Evolutionary conservation across 2,888 invertebrate species (phyloP).

Genomic region (Notodonta ziczac): DNA sequence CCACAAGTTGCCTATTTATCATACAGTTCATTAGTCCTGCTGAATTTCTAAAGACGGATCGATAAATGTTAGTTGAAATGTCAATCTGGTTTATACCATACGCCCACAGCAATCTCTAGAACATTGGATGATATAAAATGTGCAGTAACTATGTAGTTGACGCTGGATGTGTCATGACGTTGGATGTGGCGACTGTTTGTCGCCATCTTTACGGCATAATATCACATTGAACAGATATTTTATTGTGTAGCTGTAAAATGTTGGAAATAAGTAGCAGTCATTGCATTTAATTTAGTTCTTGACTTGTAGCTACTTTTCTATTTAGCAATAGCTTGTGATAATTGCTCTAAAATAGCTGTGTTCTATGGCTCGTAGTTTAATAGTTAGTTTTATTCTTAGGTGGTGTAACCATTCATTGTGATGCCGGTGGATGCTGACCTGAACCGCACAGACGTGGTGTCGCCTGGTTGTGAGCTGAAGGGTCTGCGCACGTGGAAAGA

Average conservation of each 20-base stretch:
- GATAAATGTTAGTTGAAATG: neutral
- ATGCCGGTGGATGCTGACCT: slow-evolving; percentile 85
- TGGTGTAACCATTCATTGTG: slow-evolving; percentile 84
- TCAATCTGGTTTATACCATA: neutral
- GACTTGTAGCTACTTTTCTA: neutral
- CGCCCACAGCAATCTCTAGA: neutral
- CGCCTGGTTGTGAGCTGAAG: slow-evolving; percentile 82
- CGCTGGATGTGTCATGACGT: neutral
- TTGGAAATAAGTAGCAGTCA: neutral
- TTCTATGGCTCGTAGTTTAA: slow-evolving; percentile 18
- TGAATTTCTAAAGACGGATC: neutral
- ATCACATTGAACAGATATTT: slow-evolving; percentile 8
- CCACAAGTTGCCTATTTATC: neutral
- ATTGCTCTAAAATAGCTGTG: slow-evolving; percentile 3
- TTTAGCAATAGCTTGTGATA: slow-evolving; percentile 6
- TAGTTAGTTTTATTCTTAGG: slow-evolving; percentile 55
- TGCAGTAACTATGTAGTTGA: neutral
- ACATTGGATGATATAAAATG: neutral
- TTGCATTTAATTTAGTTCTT: neutral
- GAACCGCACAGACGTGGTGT: slow-evolving; percentile 83
- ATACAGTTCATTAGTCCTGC: neutral
- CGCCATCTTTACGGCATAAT: slow-evolving; percentile 2
- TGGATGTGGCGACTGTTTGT: slow-evolving; percentile 7
- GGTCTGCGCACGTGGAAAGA: slow-evolving; percentile 84
- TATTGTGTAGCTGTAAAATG: neutral